Base-by-base conservation (phyloP, 2,888 invertebrate species). In the Hypomecis atomaria region DNA sequence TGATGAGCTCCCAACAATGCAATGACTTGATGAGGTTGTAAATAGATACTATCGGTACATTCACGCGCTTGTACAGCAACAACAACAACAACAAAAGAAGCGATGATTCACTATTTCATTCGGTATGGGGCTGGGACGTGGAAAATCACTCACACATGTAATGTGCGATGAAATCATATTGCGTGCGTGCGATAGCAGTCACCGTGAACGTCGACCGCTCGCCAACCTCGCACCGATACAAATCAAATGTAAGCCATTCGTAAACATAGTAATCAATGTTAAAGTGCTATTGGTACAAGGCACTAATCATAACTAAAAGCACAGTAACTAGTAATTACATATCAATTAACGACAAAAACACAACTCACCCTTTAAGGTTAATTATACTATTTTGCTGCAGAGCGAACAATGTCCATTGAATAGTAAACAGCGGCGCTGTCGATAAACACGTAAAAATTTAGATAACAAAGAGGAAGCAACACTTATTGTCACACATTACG, bases 401-500 rank as follows among this genome's bases (percentile, higher is more conserved):
- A 10, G 73, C 70, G 38, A 57, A 62, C 68, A 70, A 63, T 68
- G 71, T 73, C 62, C 68, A 37, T 66, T 57, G 66, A 56, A 47
- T 57, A 43, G 23, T 62, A 63, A 71, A 69, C 61, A 63, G 38
- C 63, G 66, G 67, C 67, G 76, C 68, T 66, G 73, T 77, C 68
- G 81, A 82, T 78, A 83, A 83, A 85, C 79, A 80, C 79, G 75
- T 84, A 79, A 85, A 87, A 85, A 82, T 77, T 81, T 85, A 85
- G 74, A 83, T 85, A 87, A 84, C 83, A 87, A 86, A 87, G 83
- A 88, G 90, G 91, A 90, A 92, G 91, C 87, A 89, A 90, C 89
- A 90, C 87, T 92, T 92, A 92, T 92, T 92, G 92, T 92, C 92
- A 91, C 90, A 92, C 89, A 85, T 91, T 92, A 78, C 90, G 87